Evolutionary conservation across 2,113 vertebrate genomes (phyloP), one percentile per base, ranked within the genome.

Genomic region (Holacanthus passer): DNA sequence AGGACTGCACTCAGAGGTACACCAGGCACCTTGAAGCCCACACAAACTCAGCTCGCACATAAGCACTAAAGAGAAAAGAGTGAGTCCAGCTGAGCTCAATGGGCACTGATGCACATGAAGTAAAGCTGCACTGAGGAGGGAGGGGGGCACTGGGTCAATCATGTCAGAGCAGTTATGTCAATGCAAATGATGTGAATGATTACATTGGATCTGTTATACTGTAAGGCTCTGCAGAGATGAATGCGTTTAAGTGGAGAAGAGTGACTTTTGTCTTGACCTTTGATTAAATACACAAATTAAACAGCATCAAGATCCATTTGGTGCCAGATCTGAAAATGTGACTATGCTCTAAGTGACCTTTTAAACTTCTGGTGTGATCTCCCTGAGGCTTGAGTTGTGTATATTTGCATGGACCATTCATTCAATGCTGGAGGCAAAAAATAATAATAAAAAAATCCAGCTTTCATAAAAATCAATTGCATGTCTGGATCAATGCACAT

Each of bases 111-210:
- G 82, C 73, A 74, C 70, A 86, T 79, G 65, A 66, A n/a, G 37
- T 17, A 24, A 65, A 78, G 45, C 64, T 90, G 74, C 50, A 73
- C 50, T 48, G 77, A 83, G 79, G 73, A 84, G 31, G 41, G n/a
- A n/a, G n/a, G 81, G 81, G 59, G 65, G 27, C 70, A 82, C 77
- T 87, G 75, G 86, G 88, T 89, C 87, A 93, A 56, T 66, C 59
- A 65, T 91, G 86, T 91, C 87, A 89, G 59, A 53, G 9, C 45
- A 56, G 79, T 81, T 82, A 68, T 65, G 83, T 84, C 82, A 88
- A 45, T 56, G 68, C 60, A 56, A 17, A 80, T 52, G 32, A 45
- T 58, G 59, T 48, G 66, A 55, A 50, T 20, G 24, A 68, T 73
- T n/a, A 22, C 45, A 27, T 10, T 37, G 71, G 63, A 69, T 47